Percentiles rank a stretch among this genome's conserved stretches.
Conservation (phyloP, 1,140 invertebrate genomes). For the Aphelinus certus region DNA sequence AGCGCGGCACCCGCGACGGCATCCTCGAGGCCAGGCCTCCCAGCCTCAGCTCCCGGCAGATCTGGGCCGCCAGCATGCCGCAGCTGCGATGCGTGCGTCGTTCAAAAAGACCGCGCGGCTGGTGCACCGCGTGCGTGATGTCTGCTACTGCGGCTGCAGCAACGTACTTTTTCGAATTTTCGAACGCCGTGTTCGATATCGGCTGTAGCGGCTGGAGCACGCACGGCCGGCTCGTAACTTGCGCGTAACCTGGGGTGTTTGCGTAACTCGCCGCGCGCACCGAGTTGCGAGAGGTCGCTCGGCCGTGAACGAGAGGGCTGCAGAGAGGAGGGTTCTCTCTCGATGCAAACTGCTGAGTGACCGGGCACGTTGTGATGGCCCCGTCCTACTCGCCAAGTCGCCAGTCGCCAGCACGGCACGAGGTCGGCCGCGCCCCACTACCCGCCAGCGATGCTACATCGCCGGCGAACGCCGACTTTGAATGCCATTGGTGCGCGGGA, state of each 20-base stretch:
- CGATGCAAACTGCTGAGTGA: conserved; percentile 44
- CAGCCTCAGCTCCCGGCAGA: conserved; percentile 58
- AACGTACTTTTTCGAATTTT: conserved; percentile 15
- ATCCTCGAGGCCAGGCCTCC: conserved; percentile 51
- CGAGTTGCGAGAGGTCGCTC: no score
- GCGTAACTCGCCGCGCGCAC: no score
- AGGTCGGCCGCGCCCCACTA: background rate
- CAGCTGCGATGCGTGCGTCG: no score
- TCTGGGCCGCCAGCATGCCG: conserved; percentile 57
- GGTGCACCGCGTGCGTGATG: background rate
- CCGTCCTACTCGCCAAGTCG: background rate
- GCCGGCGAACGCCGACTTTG: conserved; percentile 43
- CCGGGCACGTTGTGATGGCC: conserved; percentile 49
- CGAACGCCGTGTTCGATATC: background rate
- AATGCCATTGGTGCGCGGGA: conserved; percentile 62
- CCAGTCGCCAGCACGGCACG: background rate
- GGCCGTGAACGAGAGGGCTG: background rate
- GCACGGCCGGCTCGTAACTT: no score
- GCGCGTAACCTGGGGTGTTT: no score
- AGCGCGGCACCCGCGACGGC: conserved; percentile 57
- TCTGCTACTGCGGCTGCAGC: background rate
- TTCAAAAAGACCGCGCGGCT: background rate
- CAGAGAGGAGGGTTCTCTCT: background rate
- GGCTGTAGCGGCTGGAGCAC: no score
- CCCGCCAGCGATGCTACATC: background rate